A percentile compares a stretch with the other conserved stretches of the same genome.
phyloP scores from a whole-genome alignment of 2,113 vertebrate species.

The Aphelocoma coerulescens region DNA sequence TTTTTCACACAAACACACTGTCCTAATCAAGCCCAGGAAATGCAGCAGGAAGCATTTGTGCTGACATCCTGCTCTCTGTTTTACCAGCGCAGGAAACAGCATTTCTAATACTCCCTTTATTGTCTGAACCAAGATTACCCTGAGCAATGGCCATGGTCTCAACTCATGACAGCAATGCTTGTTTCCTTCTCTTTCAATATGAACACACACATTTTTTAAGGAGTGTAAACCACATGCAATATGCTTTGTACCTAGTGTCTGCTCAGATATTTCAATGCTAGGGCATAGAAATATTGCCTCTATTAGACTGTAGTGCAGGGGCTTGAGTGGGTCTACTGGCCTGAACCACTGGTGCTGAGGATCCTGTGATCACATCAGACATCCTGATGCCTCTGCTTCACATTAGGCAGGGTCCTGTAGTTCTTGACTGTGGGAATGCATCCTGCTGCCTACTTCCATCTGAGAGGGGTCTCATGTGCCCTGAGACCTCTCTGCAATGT shows the following conservation, averaged over 20 bases:
- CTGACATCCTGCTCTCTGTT: neutral
- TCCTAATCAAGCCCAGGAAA: neutral
- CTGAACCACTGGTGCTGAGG: neutral
- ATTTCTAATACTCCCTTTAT: neutral
- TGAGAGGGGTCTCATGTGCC: neutral
- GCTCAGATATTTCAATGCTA: neutral
- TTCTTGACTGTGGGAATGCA: neutral
- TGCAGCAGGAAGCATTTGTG: neutral
- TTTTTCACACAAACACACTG: neutral
- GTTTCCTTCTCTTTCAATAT: neutral
- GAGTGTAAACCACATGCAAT: neutral
- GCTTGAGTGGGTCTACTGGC: neutral
- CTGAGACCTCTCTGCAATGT: neutral
- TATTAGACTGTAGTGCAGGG: neutral
- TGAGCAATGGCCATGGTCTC: neutral
- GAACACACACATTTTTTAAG: neutral
- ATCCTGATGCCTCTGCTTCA: neutral
- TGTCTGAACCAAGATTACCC: neutral
- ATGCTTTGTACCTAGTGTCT: neutral
- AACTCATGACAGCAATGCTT: neutral
- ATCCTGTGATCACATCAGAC: neutral
- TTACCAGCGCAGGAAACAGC: neutral
- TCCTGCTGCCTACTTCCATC: neutral
- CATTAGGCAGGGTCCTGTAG: neutral
- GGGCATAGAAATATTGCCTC: accelerated